Percentiles rank a stretch among this genome's conserved stretches.
Conservation (phyloP, 2,113 vertebrate species). For the Hemicordylus capensis region DNA sequence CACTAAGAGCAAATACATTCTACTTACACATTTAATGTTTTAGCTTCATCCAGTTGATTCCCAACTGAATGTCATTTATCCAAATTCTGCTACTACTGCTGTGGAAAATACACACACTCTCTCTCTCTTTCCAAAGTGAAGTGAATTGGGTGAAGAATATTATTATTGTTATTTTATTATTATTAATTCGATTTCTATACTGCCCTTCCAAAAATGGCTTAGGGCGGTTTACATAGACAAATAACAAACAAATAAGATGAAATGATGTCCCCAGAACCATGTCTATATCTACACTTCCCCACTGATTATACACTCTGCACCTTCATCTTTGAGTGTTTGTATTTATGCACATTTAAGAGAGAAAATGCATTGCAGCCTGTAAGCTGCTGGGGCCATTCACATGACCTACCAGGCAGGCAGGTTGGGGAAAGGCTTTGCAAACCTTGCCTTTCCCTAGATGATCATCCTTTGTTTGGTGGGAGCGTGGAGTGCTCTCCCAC, state of each 20-base stretch:
- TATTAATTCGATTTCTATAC: too few species aligned
- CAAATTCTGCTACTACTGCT: conserved; percentile 14
- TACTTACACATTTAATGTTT: not conserved
- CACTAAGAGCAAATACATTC: not conserved
- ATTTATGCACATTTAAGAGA: not conserved
- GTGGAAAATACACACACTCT: not conserved
- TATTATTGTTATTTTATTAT: too few species aligned
- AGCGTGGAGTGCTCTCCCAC: too few species aligned
- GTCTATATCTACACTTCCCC: not conserved
- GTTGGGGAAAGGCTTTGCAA: too few species aligned
- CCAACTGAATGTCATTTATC: conserved; percentile 14
- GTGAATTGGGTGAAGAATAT: not conserved
- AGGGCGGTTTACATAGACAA: too few species aligned
- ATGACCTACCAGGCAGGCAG: too few species aligned
- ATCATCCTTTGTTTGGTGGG: too few species aligned
- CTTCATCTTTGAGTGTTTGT: not conserved
- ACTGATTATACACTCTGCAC: not conserved
- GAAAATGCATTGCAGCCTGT: not conserved
- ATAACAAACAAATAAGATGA: too few species aligned
- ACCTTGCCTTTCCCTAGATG: too few species aligned
- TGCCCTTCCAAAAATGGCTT: too few species aligned
- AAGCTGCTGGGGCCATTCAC: too few species aligned
- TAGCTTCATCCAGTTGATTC: not conserved
- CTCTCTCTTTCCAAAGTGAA: not conserved
- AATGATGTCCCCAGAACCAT: not conserved